phyloP scores from a whole-genome alignment of 2,797 vertebrate genomes.

The Phaenicophaeus curvirostris region DNA sequence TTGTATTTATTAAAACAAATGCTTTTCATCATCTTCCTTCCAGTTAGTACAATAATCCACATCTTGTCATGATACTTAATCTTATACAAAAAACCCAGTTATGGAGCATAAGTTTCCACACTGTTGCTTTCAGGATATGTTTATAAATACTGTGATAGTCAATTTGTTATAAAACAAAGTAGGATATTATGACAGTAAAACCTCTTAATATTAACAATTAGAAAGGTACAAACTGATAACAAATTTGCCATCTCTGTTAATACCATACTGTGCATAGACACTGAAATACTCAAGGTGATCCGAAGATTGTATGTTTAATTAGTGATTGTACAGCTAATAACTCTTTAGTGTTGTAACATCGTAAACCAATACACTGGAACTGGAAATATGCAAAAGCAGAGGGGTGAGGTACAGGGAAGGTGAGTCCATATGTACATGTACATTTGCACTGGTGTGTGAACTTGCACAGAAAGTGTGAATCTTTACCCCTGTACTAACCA shows the following conservation, averaged over 20 bases:
- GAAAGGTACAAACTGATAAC: background rate
- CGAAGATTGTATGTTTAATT: background rate
- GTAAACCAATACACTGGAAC: background rate
- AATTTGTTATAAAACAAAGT: background rate
- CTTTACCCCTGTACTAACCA: background rate
- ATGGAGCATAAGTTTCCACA: background rate
- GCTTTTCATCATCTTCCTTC: background rate
- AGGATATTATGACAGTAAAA: background rate
- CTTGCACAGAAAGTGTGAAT: background rate
- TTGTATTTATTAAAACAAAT: background rate
- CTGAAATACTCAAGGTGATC: background rate
- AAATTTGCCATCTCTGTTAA: background rate
- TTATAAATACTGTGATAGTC: background rate
- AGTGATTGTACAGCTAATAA: background rate
- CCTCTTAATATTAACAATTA: background rate
- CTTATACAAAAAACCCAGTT: background rate
- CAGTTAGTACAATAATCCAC: background rate
- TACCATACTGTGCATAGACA: background rate
- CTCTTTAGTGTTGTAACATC: background rate
- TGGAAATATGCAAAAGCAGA: background rate
- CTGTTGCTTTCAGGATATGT: background rate
- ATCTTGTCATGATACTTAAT: background rate
- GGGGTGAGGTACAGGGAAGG: accelerated
- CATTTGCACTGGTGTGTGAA: background rate
- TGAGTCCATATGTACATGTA: background rate